Evolutionary conservation across 2,113 vertebrate genomes (phyloP).

Genomic region (Paradisaea rubra): DNA sequence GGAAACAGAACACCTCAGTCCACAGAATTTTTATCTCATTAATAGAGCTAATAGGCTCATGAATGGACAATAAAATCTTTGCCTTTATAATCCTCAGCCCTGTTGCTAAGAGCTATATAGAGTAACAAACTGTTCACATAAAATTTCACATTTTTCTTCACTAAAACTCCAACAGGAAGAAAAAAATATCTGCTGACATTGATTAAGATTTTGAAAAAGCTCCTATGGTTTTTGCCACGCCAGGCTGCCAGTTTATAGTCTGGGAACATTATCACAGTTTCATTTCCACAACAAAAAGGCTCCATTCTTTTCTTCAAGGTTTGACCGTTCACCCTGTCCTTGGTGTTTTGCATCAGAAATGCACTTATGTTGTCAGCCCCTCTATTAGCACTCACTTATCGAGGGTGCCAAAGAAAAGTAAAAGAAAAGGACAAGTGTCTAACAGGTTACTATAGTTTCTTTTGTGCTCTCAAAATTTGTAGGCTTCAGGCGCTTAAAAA

Average conservation of each 20-base stretch:
- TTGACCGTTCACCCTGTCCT: conserved; percentile 37
- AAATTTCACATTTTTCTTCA: conserved; percentile 16
- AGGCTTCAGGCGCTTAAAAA: background rate
- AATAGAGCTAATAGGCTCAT: background rate
- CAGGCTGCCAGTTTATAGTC: conserved; percentile 48
- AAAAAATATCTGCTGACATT: conserved; percentile 23
- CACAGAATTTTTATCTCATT: background rate
- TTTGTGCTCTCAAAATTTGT: conserved; percentile 24
- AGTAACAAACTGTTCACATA: conserved; percentile 2
- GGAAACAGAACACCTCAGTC: background rate
- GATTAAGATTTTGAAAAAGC: conserved; percentile 55
- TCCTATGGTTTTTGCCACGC: conserved; percentile 4
- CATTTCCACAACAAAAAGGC: conserved; percentile 55
- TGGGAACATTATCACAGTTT: conserved; percentile 49
- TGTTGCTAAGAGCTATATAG: conserved; percentile 14
- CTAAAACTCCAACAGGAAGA: background rate
- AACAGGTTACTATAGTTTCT: conserved; percentile 19
- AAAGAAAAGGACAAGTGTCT: conserved; percentile 26
- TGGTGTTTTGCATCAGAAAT: conserved; percentile 50
- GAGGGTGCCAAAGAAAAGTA: background rate
- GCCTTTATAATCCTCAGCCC: background rate
- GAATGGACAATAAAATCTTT: background rate
- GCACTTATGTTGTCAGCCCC: conserved; percentile 27
- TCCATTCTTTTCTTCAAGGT: conserved; percentile 32
- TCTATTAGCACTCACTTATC: conserved; percentile 12